phyloP scores from a whole-genome alignment of 1,140 invertebrate species.

The Magallana ariakensis region DNA sequence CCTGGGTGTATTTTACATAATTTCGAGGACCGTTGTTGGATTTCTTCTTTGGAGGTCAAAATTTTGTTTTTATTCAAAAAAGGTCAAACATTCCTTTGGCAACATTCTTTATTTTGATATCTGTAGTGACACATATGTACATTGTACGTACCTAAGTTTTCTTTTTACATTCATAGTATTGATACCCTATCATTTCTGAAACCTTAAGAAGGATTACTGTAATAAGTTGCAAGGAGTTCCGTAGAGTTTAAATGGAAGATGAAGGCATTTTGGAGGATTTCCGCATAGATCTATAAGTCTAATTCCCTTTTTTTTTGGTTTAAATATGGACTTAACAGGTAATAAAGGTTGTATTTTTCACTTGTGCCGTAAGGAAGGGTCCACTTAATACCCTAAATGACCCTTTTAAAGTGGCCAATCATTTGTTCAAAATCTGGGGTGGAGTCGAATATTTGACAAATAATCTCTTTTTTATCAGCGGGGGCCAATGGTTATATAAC shows the following conservation, averaged over 20 bases:
- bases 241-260: not conserved
- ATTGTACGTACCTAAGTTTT: too few species aligned
- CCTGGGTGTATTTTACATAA: too few species aligned
- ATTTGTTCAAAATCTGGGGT: constrained; percentile 17
- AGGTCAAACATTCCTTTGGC: too few species aligned
- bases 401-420: constrained; percentile 7
- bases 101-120: too few species aligned
- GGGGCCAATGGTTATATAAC: constrained; percentile 15
- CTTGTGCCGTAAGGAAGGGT: constrained; percentile 1
- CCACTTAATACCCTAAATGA: not conserved
- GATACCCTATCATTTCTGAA: too few species aligned
- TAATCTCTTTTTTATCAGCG: constrained; percentile 9
- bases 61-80: too few species aligned
- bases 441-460: constrained; percentile 4
- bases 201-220: constrained; percentile 5
- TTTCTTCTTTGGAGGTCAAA: too few species aligned
- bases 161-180: too few species aligned
- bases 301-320: not conserved
- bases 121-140: too few species aligned
- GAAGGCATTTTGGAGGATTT: not conserved
- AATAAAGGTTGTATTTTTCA: not conserved
- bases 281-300: not conserved
- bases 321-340: not conserved
- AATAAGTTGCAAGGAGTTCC: constrained; percentile 8
- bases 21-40: too few species aligned